Conservation (phyloP, 35 echinoderm and acorn worm species). For the Diadema setosum region DNA sequence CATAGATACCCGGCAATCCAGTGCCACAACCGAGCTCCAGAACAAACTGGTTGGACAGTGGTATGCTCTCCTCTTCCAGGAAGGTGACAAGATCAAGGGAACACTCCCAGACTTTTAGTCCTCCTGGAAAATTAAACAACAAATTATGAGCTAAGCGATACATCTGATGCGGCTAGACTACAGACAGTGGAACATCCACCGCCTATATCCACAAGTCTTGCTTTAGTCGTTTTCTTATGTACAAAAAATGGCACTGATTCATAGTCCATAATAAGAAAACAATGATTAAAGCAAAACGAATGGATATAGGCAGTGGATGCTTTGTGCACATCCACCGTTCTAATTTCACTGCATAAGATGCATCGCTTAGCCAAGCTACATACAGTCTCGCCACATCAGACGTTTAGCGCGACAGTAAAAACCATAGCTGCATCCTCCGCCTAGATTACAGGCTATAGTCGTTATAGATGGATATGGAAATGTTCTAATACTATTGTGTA, state of each 20-base stretch:
- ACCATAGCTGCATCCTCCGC: too few relatives aligned
- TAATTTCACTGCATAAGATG: too few relatives aligned
- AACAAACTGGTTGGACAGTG: conserved; percentile 16
- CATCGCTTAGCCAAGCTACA: too few relatives aligned
- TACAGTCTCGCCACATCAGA: too few relatives aligned
- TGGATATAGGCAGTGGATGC: not conserved
- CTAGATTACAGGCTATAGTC: too few relatives aligned
- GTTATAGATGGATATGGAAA: too few relatives aligned
- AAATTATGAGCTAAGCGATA: not conserved
- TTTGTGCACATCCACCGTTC: too few relatives aligned
- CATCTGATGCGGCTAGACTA: too few relatives aligned
- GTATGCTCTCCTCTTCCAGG: conserved; percentile 37
- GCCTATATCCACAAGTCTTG: not conserved
- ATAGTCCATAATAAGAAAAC: not conserved
- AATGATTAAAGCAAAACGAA: not conserved
- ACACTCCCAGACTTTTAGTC: conserved; percentile 97
- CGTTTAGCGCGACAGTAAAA: too few relatives aligned
- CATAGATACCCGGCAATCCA: conserved; percentile 89
- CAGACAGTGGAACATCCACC: not conserved
- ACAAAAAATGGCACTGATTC: not conserved
- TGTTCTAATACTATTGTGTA: too few relatives aligned
- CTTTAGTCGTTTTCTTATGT: not conserved
- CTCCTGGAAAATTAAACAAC: conserved; percentile 44
- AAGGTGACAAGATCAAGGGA: conserved; percentile 76
- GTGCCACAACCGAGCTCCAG: conserved; percentile 94